Evolutionary conservation across 2,797 vertebrate genomes (phyloP).

Genomic region (Pseudopleuronectes americanus): DNA sequence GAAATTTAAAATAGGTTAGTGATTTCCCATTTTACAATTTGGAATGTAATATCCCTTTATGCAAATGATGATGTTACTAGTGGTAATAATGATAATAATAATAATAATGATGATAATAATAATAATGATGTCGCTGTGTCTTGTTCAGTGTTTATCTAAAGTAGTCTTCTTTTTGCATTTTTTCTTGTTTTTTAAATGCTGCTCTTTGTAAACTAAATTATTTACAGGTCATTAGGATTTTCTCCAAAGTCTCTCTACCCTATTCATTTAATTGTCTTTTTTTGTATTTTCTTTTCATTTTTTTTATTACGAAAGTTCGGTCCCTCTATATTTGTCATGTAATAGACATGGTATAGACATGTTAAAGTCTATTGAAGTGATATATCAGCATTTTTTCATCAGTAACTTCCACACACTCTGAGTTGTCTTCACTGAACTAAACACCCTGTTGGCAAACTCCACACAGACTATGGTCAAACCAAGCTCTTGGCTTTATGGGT

Average conservation of each 20-base stretch:
- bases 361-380: constrained; percentile 78
- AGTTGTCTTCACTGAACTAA: constrained; percentile 65
- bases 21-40: constrained; percentile 84
- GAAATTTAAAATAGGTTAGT: constrained; percentile 87
- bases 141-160: constrained; percentile 85
- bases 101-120: constrained; percentile 70
- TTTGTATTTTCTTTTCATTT: constrained; percentile 64
- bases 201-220: constrained; percentile 88
- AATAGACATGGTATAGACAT: constrained; percentile 80
- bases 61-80: constrained; percentile 76
- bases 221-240: constrained; percentile 88
- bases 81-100: constrained; percentile 71
- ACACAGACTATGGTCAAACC: constrained; percentile 68
- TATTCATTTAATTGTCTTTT: constrained; percentile 79
- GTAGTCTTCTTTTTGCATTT: constrained; percentile 83
- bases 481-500: constrained; percentile 58
- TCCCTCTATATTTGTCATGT: constrained; percentile 79
- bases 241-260: constrained; percentile 88
- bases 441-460: constrained; percentile 74
- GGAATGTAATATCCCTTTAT: constrained; percentile 83
- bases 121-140: constrained; percentile 78
- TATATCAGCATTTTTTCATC: constrained; percentile 76
- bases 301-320: constrained; percentile 78
- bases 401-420: constrained; percentile 62
- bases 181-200: constrained; percentile 83